Base-by-base conservation (phyloP, 2,888 invertebrate species). In the Caenorhabditis sp. region DNA sequence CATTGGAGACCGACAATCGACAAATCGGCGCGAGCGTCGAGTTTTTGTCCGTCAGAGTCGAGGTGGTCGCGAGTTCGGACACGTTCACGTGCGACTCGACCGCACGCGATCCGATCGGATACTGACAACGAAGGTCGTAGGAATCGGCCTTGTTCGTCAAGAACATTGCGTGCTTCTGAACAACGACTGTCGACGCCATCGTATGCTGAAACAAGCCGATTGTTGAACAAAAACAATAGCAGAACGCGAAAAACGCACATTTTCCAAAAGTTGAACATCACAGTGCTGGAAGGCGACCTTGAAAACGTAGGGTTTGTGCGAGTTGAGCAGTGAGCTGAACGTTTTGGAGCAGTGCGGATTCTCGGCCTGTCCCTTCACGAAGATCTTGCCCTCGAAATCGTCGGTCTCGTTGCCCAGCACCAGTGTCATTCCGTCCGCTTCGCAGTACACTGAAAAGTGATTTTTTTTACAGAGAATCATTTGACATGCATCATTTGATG, bases 161-260 rank as follows among this genome's bases (percentile, higher is more conserved):
- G 59, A 97, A 92, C 91, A 95, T 95, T 0, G 95, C 95, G 92
- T 97, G 96, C 90, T 95, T 95, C 89, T 97, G 96, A 89, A 97
- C 94, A 24, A 97, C 95, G 45, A 97, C 91, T 1, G 96, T 94
- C 0, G 84, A 78, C 0, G 87, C 81, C 56, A 88, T 83, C 0
- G 87, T 87, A 58, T 89, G 81, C 87, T 88, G 78, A 74, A 86
- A 79, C n/a, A n/a, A n/a, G n/a, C n/a, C n/a, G n/a, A n/a, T n/a
- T n/a, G n/a, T n/a, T 45, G n/a, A 13, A 2, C 8, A 22, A 7
- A 17, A n/a, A 24, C 8, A n/a, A n/a, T n/a, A n/a, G n/a, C n/a
- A n/a, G n/a, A n/a, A n/a, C n/a, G n/a, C n/a, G n/a, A n/a, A n/a
- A n/a, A 35, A 55, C 82, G 52, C 37, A 87, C 88, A 68, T 86